Evolutionary conservation across 2,113 vertebrate genomes (phyloP), one percentile per base, ranked within the genome.

Genomic region (Daphoenositta chrysoptera): DNA sequence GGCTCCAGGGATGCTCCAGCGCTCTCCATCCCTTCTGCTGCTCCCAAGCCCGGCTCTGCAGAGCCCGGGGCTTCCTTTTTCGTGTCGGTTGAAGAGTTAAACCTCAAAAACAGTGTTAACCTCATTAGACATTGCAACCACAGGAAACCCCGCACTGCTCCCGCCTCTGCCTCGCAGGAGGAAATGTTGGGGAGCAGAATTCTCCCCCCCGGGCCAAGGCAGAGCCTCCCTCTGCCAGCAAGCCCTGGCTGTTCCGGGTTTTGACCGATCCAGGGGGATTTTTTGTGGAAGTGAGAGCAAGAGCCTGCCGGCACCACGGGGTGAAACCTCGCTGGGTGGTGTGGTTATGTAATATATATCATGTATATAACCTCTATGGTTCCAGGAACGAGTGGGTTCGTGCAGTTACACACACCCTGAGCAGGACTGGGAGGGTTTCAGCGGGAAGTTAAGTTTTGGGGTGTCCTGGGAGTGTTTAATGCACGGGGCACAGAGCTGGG

Each of bases 21-120:
- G 4, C 15, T 51, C 56, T 35, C 28, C 69, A 15, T 20, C 20
- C 47, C 58, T 9, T 5, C 18, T 3, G 22, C 21, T 1, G 54
- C 70, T 57, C 39, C 93, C 80, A 53, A 51, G 18, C 1, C 44
- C 5, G 10, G 44, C 77, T 24, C 54, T 58, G 47, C 78, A 18
- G 33, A 50, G 58, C 40, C 51, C 10, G 17, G 20, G 33, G 22
- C 89, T 95, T 71, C 85, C 58, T 90, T 56, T 57, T 10, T 45
- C 68, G 13, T 4, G 70, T 54, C 40, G 18, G 44, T 81, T 60
- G 83, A 91, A 23, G 89, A 40, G 83, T 77, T 89, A 92, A 90
- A 95, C 83, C 93, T 95, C 91, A 78, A 30, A 30, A 91, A 81
- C 57, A 53, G 95, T 50, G 89, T 93, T 97, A 97, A 97, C 77